Evolutionary conservation across 2,113 vertebrate species (phyloP), one percentile per base, ranked within the genome.

Genomic region (Pristiophorus japonicus): DNA sequence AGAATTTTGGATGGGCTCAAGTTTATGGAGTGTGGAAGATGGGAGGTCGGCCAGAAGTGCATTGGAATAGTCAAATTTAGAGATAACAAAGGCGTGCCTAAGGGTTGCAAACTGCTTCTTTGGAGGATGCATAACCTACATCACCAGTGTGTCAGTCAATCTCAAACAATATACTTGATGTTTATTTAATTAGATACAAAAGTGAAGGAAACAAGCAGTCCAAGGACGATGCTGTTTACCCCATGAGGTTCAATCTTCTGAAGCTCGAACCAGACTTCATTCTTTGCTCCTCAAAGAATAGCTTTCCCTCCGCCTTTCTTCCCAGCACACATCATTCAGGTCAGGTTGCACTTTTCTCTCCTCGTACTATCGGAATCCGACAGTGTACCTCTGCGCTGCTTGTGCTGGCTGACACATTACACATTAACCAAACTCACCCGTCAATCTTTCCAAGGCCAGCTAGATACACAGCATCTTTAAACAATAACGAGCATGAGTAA

Each of bases 401-500:
- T 38, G 34, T 22, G 30, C 59, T 92, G 59, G 59, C 59, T 92
- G 88, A 63, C 30, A 92, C 38, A 92, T 63, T 90, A 34, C 59
- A 92, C 18, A 34, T 92, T 92, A 63, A 22, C 59, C 88, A 65
- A 92, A 38, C 88, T 92, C 88, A 92, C 20, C 20, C 34, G 22
- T 92, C 88, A 92, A 63, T 92, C 88, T 63, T 63, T 92, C 59
- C 38, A 92, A 63, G 88, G 62, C 88, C n/a, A 22, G 59, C 88
- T 10, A 92, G 88, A 38, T 92, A 62, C 55, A 63, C 59, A 63
- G 34, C 88, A 81, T 81, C 78, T 81, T 81, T 81, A 81, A 81
- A 81, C 78, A 62, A 63, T 63, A 62, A 91, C 55, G 7, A 22
- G 88, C 59, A 63, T 65, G 88, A 92, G 88, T 63, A 22, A 92